Base-by-base conservation (phyloP, 2,888 invertebrate genomes). In the Pharmacophagus antenor region DNA sequence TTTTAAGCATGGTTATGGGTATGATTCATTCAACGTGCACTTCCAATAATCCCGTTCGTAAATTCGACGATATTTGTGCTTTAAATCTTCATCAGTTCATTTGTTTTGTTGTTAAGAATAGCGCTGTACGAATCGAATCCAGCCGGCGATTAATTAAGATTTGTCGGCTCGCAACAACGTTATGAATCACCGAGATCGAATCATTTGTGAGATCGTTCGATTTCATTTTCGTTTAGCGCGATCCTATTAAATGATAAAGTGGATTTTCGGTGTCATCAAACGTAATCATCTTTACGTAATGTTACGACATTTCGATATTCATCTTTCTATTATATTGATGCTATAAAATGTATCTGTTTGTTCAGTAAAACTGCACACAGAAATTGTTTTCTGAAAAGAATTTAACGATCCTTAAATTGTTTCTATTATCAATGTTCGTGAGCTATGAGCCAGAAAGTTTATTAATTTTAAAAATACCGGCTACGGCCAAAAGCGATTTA, bases 121-220 rank as follows among this genome's bases (percentile, higher is more conserved):
- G 49, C 55, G 27, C 49, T 59, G 25, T 47, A 44, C 53, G 48
- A 47, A 62, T 52, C 56, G 46, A 42, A 56, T 44, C 44, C 49
- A 61, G 54, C 37, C 31, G 18, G n/a, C 56, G 57, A 60, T 63
- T 62, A 63, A 63, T 62, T 63, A 59, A 60, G 59, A 63, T 62
- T 62, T 60, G 62, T 62, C 58, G 54, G 53, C 41, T 53, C 48
- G 61, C 46, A 52, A 17, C 56, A 49, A 37, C 47, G 56, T 42
- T 54, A 27, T 31, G 54, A 61, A 44, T 61, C 58, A 61, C 6
- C 52, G 41, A 53, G 44, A 48, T 49, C 46, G 41, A 48, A 44
- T 56, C 48, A 56, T 51, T 63, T 54, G 57, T 57, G 37, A 49
- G 56, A 59, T 62, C 44, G 12, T 44, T n/a, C 20, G 42, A 58